These are phyloP conservation scores for Turritopsis rubra DNA, from an alignment of 30 jellyfish, hydroid and myxozoan species.

Conservation along the genomic window DNA sequence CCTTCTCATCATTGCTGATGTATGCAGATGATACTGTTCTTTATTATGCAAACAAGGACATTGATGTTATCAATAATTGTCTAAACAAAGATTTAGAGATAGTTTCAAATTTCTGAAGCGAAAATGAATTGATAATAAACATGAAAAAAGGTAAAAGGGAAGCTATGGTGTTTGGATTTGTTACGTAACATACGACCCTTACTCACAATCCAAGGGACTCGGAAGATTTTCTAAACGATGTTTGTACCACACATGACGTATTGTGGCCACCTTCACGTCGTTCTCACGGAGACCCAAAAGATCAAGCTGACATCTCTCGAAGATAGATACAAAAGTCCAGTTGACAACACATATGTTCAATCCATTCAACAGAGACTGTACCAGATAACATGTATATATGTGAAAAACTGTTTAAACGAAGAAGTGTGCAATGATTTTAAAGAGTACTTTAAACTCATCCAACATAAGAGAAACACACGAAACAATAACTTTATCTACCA, in stretches of 20 bases:
- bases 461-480: background rate
- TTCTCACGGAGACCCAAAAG: background rate
- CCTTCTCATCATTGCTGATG: too few species aligned
- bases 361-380: too few species aligned
- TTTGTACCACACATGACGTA: background rate
- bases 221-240: slow-evolving; percentile 1
- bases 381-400: background rate
- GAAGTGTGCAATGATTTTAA: background rate
- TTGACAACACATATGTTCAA: too few species aligned
- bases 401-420: background rate
- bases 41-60: too few species aligned
- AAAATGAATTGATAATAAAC: background rate
- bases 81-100: slow-evolving; percentile 1
- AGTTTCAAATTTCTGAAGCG: background rate
- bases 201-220: background rate
- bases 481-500: background rate
- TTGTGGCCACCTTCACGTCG: slow-evolving; percentile 1
- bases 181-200: background rate
- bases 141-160: too few species aligned
- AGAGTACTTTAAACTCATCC: background rate
- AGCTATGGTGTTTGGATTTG: too few species aligned
- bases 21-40: too few species aligned
- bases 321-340: slow-evolving; percentile 3
- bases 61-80: background rate
- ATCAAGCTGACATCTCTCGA: slow-evolving; percentile 1